Evolutionary conservation across 2,888 invertebrate species (phyloP).

Genomic region (Drosophila affinis): DNA sequence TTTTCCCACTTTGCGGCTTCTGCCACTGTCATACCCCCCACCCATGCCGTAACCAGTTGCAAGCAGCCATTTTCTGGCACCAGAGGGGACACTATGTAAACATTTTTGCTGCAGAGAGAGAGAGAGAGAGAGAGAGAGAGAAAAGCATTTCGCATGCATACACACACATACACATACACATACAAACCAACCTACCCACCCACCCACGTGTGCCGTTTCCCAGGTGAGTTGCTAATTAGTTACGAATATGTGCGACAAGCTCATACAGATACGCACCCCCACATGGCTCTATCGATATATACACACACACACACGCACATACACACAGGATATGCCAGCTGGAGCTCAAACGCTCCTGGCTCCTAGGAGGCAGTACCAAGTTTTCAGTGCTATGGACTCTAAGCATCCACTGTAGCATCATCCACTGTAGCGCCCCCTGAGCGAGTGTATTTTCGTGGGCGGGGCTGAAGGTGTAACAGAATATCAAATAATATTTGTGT

Average conservation of each 20-base stretch:
- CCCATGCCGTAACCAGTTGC: neutral
- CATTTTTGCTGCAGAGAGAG: constrained; percentile 29
- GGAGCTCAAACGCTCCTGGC: constrained; percentile 54
- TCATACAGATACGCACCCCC: neutral
- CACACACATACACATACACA: constrained; percentile 5
- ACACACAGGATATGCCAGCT: constrained; percentile 11
- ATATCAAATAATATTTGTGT: constrained; percentile 62
- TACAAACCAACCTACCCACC: neutral
- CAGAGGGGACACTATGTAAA: constrained; percentile 37
- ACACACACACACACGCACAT: too few species aligned
- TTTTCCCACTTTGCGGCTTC: constrained; percentile 50
- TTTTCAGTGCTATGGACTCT: too few species aligned
- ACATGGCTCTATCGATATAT: too few species aligned
- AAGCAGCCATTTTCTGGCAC: constrained; percentile 10
- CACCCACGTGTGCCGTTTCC: constrained; percentile 34
- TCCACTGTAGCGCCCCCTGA: too few species aligned
- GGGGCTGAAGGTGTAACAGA: neutral
- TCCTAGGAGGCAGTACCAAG: constrained; percentile 27
- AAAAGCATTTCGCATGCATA: constrained; percentile 59
- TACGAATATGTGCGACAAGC: constrained; percentile 65
- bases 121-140: constrained; percentile 56
- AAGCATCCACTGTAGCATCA: too few species aligned
- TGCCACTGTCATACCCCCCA: constrained; percentile 50
- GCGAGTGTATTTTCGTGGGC: too few species aligned
- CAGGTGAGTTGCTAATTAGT: constrained; percentile 77